These are phyloP conservation scores for Apoda limacodes DNA, from an alignment of 2,888 invertebrate genomes.

Conservation along the genomic window DNA sequence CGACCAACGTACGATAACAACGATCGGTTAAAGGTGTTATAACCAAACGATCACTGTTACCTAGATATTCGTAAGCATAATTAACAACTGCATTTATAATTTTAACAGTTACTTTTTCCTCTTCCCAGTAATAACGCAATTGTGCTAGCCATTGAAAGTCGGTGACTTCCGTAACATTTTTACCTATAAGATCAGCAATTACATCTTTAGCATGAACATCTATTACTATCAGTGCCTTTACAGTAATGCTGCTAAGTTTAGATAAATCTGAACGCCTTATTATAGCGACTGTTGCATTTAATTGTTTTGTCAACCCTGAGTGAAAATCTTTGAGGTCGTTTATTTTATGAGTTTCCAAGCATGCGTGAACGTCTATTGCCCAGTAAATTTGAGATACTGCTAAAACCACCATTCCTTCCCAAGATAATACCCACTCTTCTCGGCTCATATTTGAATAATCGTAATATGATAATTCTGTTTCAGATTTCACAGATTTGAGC, in stretches of 20 bases:
- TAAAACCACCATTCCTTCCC: slow-evolving; percentile 88
- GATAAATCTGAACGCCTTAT: slow-evolving; percentile 78
- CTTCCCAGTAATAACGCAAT: slow-evolving; percentile 83
- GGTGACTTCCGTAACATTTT: slow-evolving; percentile 74
- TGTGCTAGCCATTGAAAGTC: slow-evolving; percentile 91
- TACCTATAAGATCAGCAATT: slow-evolving; percentile 73
- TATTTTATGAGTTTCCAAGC: slow-evolving; percentile 69
- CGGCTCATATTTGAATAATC: slow-evolving; percentile 71
- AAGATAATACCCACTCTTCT: slow-evolving; percentile 78
- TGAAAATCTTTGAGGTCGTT: slow-evolving; percentile 70
- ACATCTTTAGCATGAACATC: slow-evolving; percentile 90
- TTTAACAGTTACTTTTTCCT: slow-evolving; percentile 75
- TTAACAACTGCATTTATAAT: slow-evolving; percentile 84
- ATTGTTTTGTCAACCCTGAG: slow-evolving; percentile 67
- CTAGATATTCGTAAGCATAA: slow-evolving; percentile 88
- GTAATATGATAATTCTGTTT: slow-evolving; percentile 74
- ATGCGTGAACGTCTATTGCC: slow-evolving; percentile 82
- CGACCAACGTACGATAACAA: slow-evolving; percentile 86
- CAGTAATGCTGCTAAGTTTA: slow-evolving; percentile 79
- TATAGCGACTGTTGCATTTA: slow-evolving; percentile 79
- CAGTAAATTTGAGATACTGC: slow-evolving; percentile 86
- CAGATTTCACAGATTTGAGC: slow-evolving; percentile 77
- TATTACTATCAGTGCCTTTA: slow-evolving; percentile 85
- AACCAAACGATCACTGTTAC: slow-evolving; percentile 81
- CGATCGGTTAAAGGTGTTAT: slow-evolving; percentile 82